Percentiles rank a stretch among this genome's conserved stretches.
phyloP scores from a whole-genome alignment of 2,888 invertebrate genomes.

The Muscina levida region DNA sequence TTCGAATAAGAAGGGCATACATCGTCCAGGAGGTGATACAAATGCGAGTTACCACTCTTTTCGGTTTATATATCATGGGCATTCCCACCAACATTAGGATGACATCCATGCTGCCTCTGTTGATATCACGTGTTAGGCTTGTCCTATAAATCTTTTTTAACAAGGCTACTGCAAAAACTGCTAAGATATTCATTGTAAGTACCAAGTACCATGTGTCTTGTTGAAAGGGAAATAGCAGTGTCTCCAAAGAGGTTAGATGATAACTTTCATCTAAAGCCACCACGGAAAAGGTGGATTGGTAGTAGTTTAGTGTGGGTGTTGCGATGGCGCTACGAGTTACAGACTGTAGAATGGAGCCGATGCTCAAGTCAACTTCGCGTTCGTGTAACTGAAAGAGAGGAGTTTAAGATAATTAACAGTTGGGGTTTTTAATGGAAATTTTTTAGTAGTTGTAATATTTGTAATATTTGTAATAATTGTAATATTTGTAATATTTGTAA shows the following conservation, averaged over 20 bases:
- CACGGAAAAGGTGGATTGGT: conserved; percentile 63
- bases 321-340: conserved; percentile 49
- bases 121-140: background rate
- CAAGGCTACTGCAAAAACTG: background rate
- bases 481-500: too few relatives aligned
- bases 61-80: conserved; percentile 41
- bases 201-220: conserved; percentile 63
- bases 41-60: conserved; percentile 48
- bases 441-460: too few relatives aligned
- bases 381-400: conserved; percentile 64
- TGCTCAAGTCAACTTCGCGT: conserved; percentile 62
- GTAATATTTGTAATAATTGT: too few relatives aligned
- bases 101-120: conserved; percentile 8
- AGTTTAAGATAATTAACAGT: too few relatives aligned
- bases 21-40: conserved; percentile 62
- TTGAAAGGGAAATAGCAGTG: conserved; percentile 67
- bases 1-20: conserved; percentile 60
- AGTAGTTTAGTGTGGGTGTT: conserved; percentile 58
- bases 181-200: background rate
- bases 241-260: conserved; percentile 65
- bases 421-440: too few relatives aligned
- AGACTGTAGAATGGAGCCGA: conserved; percentile 66
- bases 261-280: conserved; percentile 45
- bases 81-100: conserved; percentile 44
- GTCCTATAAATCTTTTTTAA: background rate